These are phyloP conservation scores for Spermophilus dauricus DNA, from an alignment of 2,113 vertebrate genomes.

Conservation along the genomic window DNA sequence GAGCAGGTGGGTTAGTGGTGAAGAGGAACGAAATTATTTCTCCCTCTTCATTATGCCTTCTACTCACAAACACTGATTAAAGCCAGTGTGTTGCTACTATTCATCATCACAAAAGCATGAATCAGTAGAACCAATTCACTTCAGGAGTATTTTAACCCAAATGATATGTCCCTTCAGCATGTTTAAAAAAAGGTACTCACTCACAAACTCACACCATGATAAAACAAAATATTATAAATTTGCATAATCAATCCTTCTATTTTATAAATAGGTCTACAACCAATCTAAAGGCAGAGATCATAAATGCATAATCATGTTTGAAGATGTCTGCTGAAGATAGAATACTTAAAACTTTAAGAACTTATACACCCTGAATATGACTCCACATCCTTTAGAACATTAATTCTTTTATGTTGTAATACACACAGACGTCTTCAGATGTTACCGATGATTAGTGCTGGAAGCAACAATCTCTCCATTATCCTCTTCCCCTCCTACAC, in stretches of 20 bases:
- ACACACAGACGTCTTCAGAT: not conserved
- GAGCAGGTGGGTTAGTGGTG: not conserved
- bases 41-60: not conserved
- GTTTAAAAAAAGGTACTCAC: not conserved
- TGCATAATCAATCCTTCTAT: not conserved
- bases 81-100: not conserved
- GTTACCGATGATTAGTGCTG: not conserved
- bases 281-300: not conserved
- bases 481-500: not conserved
- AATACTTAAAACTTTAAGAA: not conserved
- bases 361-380: not conserved
- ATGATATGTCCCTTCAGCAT: not conserved
- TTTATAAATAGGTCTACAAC: not conserved
- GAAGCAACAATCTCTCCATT: not conserved
- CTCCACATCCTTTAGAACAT: not conserved
- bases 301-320: not conserved
- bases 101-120: slow-evolving; percentile 21
- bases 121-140: not conserved
- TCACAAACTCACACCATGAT: not conserved
- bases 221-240: slow-evolving; percentile 12
- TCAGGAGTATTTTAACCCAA: slow-evolving; percentile 9
- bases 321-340: not conserved
- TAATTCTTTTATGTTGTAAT: not conserved
- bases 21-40: not conserved
- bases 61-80: not conserved